Percentiles rank a stretch among this genome's conserved stretches.
Evolutionary conservation across 2,113 vertebrate genomes (phyloP).

Genomic region (Cyphomyrus plagiostoma): DNA sequence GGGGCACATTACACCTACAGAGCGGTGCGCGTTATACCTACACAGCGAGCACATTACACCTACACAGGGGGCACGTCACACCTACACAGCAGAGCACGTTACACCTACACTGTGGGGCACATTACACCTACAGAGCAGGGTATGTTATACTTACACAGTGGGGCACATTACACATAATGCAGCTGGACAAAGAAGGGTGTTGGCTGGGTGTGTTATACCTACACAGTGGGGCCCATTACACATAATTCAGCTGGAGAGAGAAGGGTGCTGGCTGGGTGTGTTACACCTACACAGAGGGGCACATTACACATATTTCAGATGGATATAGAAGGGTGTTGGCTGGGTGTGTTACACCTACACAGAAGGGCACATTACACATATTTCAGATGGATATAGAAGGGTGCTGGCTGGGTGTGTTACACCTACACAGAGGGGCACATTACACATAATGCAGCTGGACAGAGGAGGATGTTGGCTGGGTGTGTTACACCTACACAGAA

Average conservation of each 20-base stretch:
- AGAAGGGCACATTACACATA: not conserved
- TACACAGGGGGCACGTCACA: not conserved
- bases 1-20: not conserved
- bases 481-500: not conserved
- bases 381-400: no score
- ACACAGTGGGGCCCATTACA: not conserved
- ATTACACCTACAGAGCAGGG: not conserved
- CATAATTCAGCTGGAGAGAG: no score
- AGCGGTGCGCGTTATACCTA: not conserved
- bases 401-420: not conserved
- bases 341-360: not conserved
- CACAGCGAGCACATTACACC: not conserved
- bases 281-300: no score
- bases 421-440: no score
- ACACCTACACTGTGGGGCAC: no score
- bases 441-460: no score
- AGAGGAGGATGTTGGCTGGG: no score
- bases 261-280: no score
- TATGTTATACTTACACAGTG: not conserved
- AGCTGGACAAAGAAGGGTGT: fast-evolving
- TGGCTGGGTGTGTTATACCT: no score
- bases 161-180: no score
- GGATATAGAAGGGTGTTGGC: no score
- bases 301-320: no score
- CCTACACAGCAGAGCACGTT: not conserved